Conservation (phyloP, 2,113 vertebrate species). For the Athene noctua region DNA sequence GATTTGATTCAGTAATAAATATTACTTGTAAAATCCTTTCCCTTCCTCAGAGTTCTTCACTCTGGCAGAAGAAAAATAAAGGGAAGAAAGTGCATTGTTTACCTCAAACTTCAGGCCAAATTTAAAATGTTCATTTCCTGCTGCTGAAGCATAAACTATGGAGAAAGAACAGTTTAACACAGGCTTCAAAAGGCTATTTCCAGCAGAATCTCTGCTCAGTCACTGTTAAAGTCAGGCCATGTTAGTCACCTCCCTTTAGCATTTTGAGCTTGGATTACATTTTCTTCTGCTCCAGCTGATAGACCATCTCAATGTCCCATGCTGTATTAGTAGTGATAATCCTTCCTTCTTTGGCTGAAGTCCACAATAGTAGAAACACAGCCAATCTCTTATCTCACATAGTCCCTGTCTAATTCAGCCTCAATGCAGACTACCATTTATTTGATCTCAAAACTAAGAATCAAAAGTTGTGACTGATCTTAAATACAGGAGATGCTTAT, state of each 20-base stretch:
- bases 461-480: neutral
- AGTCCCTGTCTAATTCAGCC: neutral
- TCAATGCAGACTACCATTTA: neutral
- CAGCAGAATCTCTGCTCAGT: neutral
- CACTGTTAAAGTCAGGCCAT: neutral
- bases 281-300: conserved; percentile 3
- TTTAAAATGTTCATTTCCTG: neutral
- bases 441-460: conserved; percentile 3
- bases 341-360: conserved; percentile 18
- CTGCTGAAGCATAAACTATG: neutral
- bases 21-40: neutral
- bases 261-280: neutral
- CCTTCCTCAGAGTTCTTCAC: neutral
- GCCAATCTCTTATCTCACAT: neutral
- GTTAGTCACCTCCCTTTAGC: neutral
- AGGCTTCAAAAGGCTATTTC: neutral
- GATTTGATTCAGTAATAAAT: neutral
- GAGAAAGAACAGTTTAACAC: neutral
- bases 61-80: neutral
- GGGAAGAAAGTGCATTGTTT: neutral
- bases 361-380: neutral
- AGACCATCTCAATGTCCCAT: neutral
- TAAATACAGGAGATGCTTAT: neutral
- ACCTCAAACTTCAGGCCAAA: neutral
- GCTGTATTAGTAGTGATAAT: neutral